Conservation (phyloP, 2,888 invertebrate genomes). For the Protonemura montana region DNA sequence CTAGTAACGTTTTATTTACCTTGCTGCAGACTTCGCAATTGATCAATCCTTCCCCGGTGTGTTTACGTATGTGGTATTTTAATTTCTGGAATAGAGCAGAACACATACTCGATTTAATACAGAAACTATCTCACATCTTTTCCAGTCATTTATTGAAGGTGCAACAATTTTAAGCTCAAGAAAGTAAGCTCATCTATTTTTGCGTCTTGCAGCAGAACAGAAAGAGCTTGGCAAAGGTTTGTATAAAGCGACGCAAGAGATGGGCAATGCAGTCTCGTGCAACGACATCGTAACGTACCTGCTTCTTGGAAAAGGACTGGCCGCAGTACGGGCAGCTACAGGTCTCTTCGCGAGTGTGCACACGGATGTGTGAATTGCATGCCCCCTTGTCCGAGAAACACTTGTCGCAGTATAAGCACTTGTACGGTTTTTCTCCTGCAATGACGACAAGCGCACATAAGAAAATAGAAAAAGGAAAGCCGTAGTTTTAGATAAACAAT, state of each 20-base stretch:
- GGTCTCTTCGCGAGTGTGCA: conserved; percentile 53
- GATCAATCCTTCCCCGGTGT: conserved; percentile 53
- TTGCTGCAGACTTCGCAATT: conserved; percentile 53
- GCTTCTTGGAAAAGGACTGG: conserved; percentile 53
- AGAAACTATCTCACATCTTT: no score
- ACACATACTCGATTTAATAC: neutral
- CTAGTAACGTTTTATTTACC: conserved; percentile 49
- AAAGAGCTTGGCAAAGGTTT: no score
- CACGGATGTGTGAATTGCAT: conserved; percentile 53
- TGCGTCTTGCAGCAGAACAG: no score
- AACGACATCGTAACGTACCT: conserved; percentile 46
- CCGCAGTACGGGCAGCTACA: conserved; percentile 53
- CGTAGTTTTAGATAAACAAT: no score
- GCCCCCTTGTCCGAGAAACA: conserved; percentile 54
- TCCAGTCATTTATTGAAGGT: no score
- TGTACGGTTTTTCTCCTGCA: conserved; percentile 53
- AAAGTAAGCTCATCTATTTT: no score
- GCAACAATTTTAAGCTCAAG: no score
- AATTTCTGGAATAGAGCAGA: conserved; percentile 52
- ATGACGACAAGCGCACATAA: conserved; percentile 17
- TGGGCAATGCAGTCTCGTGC: no score
- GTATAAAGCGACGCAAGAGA: no score
- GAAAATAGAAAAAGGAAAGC: no score
- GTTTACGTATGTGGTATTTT: conserved; percentile 54
- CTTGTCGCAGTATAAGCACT: conserved; percentile 53